These are phyloP conservation scores for Stegastes partitus DNA, from an alignment of 2,113 vertebrate genomes.

Conservation along the genomic window DNA sequence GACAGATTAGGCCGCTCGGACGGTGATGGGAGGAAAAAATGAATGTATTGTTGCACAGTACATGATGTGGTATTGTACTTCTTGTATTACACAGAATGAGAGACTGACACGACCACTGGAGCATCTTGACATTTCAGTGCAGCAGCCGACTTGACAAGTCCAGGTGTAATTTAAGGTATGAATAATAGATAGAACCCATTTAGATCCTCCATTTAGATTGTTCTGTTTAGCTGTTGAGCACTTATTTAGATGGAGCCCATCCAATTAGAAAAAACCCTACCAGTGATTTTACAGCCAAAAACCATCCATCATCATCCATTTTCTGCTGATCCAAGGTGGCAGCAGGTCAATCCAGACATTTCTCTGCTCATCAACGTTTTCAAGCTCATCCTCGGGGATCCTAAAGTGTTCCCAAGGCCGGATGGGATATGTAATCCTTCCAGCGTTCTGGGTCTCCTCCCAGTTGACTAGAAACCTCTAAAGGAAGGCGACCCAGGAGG, in stretches of 20 bases:
- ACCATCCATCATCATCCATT: neutral
- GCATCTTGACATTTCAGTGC: slow-evolving; percentile 18
- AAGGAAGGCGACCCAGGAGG: too few relatives aligned
- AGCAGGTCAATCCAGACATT: too few relatives aligned
- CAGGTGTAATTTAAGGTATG: neutral
- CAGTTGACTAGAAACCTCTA: too few relatives aligned
- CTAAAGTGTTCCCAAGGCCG: too few relatives aligned
- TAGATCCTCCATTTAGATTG: neutral
- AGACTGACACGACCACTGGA: neutral
- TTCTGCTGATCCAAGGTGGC: too few relatives aligned
- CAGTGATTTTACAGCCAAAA: neutral
- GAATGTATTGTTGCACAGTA: neutral
- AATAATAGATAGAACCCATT: neutral
- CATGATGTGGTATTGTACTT: neutral
- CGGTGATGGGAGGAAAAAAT: neutral
- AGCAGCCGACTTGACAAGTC: neutral
- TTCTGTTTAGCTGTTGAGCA: neutral
- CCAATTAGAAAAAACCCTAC: neutral
- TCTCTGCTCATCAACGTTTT: too few relatives aligned
- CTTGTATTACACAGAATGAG: neutral
- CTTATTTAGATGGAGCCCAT: neutral
- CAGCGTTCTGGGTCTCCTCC: too few relatives aligned
- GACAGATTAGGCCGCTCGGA: neutral
- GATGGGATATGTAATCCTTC: too few relatives aligned
- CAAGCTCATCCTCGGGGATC: too few relatives aligned